These are phyloP conservation scores for Prenolepis imparis DNA, from an alignment of 2,888 invertebrate species.

Conservation along the genomic window DNA sequence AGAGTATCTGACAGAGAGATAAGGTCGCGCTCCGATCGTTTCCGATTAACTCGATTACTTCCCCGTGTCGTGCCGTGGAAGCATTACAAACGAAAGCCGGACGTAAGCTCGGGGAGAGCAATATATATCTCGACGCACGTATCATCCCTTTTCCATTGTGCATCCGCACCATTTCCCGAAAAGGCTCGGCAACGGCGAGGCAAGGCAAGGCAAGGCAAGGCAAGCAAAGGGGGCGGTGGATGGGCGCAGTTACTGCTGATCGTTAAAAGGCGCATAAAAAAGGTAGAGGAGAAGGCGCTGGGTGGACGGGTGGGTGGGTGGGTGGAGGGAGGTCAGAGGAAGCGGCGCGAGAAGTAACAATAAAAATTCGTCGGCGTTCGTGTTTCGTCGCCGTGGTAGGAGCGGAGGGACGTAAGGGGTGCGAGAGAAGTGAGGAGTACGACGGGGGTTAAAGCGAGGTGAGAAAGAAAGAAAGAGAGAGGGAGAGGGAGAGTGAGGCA, in stretches of 20 bases:
- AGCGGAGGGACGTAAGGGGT: conserved; percentile 62
- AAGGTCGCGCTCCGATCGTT: not conserved
- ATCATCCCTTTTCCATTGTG: conserved; percentile 47
- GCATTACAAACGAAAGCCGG: conserved; percentile 20
- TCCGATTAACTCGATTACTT: conserved; percentile 43
- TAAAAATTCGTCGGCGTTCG: conserved; percentile 85
- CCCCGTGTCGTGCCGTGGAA: not conserved
- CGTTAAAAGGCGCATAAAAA: conserved; percentile 79
- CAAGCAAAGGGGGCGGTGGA: conserved; percentile 31
- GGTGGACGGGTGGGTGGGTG: conserved; percentile 52
- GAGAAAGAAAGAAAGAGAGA: conserved; percentile 40
- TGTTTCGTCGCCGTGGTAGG: conserved; percentile 82
- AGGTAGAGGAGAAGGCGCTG: conserved; percentile 67
- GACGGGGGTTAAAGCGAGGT: conserved; percentile 68
- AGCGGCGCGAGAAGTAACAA: conserved; percentile 84
- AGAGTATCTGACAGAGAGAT: not conserved
- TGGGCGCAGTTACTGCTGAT: conserved; percentile 77
- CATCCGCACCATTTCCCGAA: conserved; percentile 54
- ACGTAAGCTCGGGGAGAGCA: not conserved
- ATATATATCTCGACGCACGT: conserved; percentile 27
- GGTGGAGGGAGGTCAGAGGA: conserved; percentile 71
- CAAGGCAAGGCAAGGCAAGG: conserved; percentile 30
- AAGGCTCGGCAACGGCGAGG: conserved; percentile 55
- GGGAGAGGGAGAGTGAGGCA: conserved; percentile 50
- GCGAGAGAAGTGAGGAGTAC: conserved; percentile 57